Conservation (phyloP, 2,113 vertebrate genomes). For the Hemibagrus wyckioides region DNA sequence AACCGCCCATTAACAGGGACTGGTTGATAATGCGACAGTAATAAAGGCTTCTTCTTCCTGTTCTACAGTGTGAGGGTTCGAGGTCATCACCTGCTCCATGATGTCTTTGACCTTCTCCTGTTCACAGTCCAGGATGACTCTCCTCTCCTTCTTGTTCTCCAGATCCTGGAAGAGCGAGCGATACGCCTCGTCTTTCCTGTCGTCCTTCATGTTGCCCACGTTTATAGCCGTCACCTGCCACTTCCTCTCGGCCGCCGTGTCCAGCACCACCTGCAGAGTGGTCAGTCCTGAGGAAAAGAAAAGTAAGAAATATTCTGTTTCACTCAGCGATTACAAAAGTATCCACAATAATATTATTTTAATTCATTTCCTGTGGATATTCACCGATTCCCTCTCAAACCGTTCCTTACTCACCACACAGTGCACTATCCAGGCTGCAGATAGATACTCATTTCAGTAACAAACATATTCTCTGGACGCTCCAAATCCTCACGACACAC, state of each 20-base stretch:
- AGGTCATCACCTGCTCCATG: constrained; percentile 88
- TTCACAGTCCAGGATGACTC: constrained; percentile 97
- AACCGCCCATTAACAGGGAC: background rate
- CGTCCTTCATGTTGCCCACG: constrained; percentile 98
- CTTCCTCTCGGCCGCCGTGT: constrained; percentile 95
- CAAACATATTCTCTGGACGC: background rate
- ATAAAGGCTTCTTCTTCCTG: no score
- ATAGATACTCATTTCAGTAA: background rate
- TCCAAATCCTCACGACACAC: no score
- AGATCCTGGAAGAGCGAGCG: constrained; percentile 96
- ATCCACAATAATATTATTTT: background rate
- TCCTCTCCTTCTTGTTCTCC: constrained; percentile 94
- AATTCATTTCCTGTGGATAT: background rate
- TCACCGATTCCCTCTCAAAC: background rate
- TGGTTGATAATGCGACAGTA: background rate
- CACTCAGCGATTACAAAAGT: background rate
- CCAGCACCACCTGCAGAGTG: constrained; percentile 94
- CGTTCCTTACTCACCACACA: background rate
- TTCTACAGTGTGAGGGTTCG: no score
- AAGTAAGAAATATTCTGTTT: background rate
- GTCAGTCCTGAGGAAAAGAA: constrained; percentile 79
- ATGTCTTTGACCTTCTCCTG: constrained; percentile 99
- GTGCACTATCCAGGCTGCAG: background rate
- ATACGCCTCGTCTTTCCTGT: constrained; percentile 97
- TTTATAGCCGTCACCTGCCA: constrained; percentile 99